phyloP scores from a whole-genome alignment of 92 coral and sea anemone genomes.

The Palythoa caribaeorum region DNA sequence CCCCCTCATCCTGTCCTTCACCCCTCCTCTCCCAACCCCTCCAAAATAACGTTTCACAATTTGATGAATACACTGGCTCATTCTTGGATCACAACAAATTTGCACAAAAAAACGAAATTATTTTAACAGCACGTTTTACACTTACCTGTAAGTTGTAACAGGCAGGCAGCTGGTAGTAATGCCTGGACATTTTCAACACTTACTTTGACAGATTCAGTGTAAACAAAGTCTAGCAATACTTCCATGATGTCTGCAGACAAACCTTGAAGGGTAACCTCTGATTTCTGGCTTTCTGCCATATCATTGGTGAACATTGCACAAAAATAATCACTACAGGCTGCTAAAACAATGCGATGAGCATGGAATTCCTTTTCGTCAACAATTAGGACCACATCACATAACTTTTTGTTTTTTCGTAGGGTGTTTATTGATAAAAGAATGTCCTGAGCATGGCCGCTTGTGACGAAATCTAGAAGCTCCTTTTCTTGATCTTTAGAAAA shows the following conservation, averaged over 20 bases:
- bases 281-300: conserved; percentile 92
- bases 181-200: conserved; percentile 99
- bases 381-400: conserved; percentile 85
- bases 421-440: conserved; percentile 85
- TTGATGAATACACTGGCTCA: too few relatives aligned
- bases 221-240: conserved; percentile 91
- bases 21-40: too few relatives aligned
- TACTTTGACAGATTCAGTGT: conserved; percentile 96
- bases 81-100: too few relatives aligned
- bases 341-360: conserved; percentile 90
- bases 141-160: conserved; percentile 90
- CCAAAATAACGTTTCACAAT: too few relatives aligned
- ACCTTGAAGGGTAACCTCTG: conserved; percentile 81
- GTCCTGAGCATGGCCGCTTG: conserved; percentile 88
- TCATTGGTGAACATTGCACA: conserved; percentile 97
- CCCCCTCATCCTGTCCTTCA: too few relatives aligned
- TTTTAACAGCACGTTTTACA: background rate
- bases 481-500: conserved; percentile 21
- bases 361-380: conserved; percentile 86
- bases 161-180: conserved; percentile 95
- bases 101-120: too few relatives aligned
- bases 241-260: conserved; percentile 95
- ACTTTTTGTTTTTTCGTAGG: conserved; percentile 77
- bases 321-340: conserved; percentile 97
- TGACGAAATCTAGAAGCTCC: conserved; percentile 68